Evolutionary conservation across 1,140 invertebrate species (phyloP).

Genomic region (Phortica variegata): DNA sequence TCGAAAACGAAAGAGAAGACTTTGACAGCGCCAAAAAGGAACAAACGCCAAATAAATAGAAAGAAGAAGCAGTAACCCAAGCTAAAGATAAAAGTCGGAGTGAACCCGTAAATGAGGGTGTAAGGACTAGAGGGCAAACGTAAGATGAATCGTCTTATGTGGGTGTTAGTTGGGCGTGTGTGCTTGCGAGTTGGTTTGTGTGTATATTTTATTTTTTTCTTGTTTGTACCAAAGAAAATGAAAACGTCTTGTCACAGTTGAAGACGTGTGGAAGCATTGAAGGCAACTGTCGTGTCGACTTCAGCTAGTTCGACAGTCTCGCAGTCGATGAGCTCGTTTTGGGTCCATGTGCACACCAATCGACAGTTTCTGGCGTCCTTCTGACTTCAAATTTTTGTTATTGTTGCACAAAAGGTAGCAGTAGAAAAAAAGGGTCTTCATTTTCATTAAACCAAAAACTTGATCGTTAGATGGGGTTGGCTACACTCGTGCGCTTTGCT

Average conservation of each 20-base stretch:
- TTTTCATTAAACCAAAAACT: constrained; percentile 44
- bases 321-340: too few relatives aligned
- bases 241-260: constrained; percentile 3
- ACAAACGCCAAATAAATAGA: background rate
- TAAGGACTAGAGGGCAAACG: constrained; percentile 32
- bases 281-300: constrained; percentile 9
- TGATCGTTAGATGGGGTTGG: too few relatives aligned
- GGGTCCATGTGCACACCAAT: constrained; percentile 40
- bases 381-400: constrained; percentile 5
- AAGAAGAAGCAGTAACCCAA: background rate
- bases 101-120: background rate
- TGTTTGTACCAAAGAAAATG: constrained; percentile 21
- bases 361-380: constrained; percentile 9
- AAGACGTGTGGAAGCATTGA: background rate
- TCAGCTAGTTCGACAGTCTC: constrained; percentile 20
- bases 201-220: constrained; percentile 4
- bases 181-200: constrained; percentile 26
- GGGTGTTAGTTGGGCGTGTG: constrained; percentile 48
- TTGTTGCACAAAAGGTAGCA: too few relatives aligned
- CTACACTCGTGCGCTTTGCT: too few relatives aligned
- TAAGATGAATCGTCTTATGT: constrained; percentile 52
- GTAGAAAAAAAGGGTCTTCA: too few relatives aligned
- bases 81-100: too few relatives aligned
- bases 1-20: constrained; percentile 36
- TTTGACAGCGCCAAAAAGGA: constrained; percentile 38